These are phyloP conservation scores for Palythoa caribaeorum DNA, from an alignment of 92 coral and sea anemone genomes.

Conservation along the genomic window DNA sequence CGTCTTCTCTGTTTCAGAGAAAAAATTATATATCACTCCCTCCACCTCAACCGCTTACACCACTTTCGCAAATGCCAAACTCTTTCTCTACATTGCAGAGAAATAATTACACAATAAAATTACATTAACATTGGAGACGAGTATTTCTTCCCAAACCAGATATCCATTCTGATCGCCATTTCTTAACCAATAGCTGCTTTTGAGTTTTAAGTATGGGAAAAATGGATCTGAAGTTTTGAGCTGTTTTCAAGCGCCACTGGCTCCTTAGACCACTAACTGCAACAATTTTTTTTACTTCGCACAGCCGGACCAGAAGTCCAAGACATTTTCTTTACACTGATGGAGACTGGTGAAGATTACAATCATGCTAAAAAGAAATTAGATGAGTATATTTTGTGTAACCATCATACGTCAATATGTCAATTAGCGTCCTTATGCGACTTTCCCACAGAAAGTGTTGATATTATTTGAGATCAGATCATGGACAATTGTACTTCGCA, in stretches of 20 bases:
- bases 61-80: no score
- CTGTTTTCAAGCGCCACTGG: conserved; percentile 46
- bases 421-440: conserved; percentile 27
- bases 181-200: neutral
- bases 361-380: neutral
- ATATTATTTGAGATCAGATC: no score
- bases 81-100: no score
- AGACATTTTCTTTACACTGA: neutral
- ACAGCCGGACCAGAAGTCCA: conserved; percentile 13
- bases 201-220: neutral
- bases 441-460: conserved; percentile 19
- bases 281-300: conserved; percentile 31
- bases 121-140: no score
- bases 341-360: conserved; percentile 21
- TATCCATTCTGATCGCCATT: no score
- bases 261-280: conserved; percentile 24
- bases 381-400: conserved; percentile 4
- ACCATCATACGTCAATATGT: conserved; percentile 40
- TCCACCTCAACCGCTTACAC: no score
- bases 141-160: no score
- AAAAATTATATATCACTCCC: no score
- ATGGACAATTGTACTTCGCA: no score
- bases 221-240: conserved; percentile 40
- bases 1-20: no score
- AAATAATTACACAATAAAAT: no score